Evolutionary conservation across 2,797 vertebrate genomes (phyloP).

Genomic region (Euphonia xanthogaster): DNA sequence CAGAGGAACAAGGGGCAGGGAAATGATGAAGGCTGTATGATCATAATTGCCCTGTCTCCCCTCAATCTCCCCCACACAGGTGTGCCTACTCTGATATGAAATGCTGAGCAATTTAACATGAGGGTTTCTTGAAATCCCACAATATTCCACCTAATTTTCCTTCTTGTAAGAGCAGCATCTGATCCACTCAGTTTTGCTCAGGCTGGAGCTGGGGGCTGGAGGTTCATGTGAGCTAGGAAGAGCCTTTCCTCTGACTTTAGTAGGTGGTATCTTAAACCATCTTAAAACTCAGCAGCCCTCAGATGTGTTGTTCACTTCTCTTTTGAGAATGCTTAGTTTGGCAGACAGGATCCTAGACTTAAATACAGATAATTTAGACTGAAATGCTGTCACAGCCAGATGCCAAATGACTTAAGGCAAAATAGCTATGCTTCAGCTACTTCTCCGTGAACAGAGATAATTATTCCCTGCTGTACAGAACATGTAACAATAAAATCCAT

Average conservation of each 20-base stretch:
- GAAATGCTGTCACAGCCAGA: not conserved
- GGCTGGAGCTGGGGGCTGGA: not conserved
- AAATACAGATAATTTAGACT: not conserved
- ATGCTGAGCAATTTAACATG: not conserved
- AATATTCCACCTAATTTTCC: not conserved
- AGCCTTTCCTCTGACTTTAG: not conserved
- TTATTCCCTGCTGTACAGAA: not conserved
- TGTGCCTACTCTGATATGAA: not conserved
- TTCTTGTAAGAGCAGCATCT: not conserved
- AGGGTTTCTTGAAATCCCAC: not conserved
- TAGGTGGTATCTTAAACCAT: not conserved
- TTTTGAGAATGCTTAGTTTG: not conserved
- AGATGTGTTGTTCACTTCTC: not conserved
- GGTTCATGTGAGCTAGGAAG: not conserved
- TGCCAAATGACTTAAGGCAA: not conserved
- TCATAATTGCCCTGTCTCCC: not conserved
- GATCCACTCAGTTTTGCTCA: not conserved
- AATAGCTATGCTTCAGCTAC: not conserved
- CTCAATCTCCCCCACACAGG: fast-evolving
- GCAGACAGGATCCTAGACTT: not conserved
- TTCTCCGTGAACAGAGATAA: not conserved
- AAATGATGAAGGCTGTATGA: not conserved
- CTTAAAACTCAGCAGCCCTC: not conserved
- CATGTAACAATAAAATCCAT: not conserved
- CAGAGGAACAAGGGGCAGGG: not conserved